phyloP scores from a whole-genome alignment of 30 jellyfish, hydroid and myxozoan species.

The Chrysaora quinquecirrha region DNA sequence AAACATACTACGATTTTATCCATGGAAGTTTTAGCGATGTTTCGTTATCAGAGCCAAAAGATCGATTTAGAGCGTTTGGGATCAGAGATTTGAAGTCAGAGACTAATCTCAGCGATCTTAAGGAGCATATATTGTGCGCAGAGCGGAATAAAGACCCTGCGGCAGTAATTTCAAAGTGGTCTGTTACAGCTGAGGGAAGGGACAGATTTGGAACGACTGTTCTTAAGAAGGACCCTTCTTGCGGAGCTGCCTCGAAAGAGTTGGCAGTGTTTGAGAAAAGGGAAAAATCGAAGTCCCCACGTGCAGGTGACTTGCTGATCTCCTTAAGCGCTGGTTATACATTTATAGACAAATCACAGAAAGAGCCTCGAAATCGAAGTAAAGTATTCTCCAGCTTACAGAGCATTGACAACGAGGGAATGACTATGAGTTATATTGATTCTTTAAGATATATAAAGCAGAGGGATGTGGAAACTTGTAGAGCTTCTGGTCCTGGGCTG shows the following conservation, averaged over 20 bases:
- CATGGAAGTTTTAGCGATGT: conserved; percentile 66
- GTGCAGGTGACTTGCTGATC: conserved; percentile 15
- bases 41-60: conserved; percentile 42
- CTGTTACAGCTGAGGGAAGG: not conserved
- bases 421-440: conserved; percentile 46
- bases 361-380: conserved; percentile 7
- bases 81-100: conserved; percentile 63
- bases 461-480: conserved; percentile 56
- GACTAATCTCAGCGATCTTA: conserved; percentile 33
- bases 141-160: conserved; percentile 36
- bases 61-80: conserved; percentile 36
- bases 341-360: conserved; percentile 1
- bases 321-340: conserved; percentile 48
- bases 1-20: conserved; percentile 27
- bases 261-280: not conserved
- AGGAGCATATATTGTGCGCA: conserved; percentile 60
- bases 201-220: not conserved
- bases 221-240: not conserved
- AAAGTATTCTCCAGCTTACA: conserved; percentile 60
- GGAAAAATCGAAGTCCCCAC: not conserved
- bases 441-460: conserved; percentile 41
- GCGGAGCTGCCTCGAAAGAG: not conserved
- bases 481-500: conserved; percentile 67
- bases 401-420: conserved; percentile 38
- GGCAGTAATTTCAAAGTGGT: not conserved